These are phyloP conservation scores for Macrosteles quadrilineatus DNA, from an alignment of 1,140 invertebrate species.

Conservation along the genomic window DNA sequence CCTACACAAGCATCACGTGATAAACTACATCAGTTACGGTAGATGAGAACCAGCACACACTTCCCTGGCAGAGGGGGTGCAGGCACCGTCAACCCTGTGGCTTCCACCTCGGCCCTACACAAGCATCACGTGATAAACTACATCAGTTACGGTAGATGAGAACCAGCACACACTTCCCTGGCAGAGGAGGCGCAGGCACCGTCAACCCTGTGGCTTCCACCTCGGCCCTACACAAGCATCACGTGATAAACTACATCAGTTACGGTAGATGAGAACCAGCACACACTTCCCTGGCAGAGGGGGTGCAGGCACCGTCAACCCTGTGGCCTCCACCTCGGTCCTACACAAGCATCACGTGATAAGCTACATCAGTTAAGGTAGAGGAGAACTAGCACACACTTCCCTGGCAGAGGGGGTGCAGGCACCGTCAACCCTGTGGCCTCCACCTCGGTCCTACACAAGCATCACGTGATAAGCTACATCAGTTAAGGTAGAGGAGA, in stretches of 20 bases:
- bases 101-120: slow-evolving; percentile 48
- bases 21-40: no score
- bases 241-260: no score
- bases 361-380: slow-evolving; percentile 12
- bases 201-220: slow-evolving; percentile 54
- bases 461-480: no score
- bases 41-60: slow-evolving; percentile 61
- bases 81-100: slow-evolving; percentile 56
- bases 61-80: slow-evolving; percentile 59
- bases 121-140: no score
- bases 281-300: slow-evolving; percentile 61
- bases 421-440: slow-evolving; percentile 57
- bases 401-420: slow-evolving; percentile 58
- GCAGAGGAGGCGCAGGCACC: slow-evolving; percentile 56
- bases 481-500: no score
- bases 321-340: slow-evolving; percentile 51
- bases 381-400: slow-evolving; percentile 62
- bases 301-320: slow-evolving; percentile 56
- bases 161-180: slow-evolving; percentile 61
- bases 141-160: no score
- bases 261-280: slow-evolving; percentile 57
- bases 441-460: slow-evolving; percentile 45
- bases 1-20: no score
- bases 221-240: no score
- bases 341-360: slow-evolving; percentile 41